These are phyloP conservation scores for Casuarius casuarius DNA, from an alignment of 2,113 vertebrate genomes.

Conservation along the genomic window DNA sequence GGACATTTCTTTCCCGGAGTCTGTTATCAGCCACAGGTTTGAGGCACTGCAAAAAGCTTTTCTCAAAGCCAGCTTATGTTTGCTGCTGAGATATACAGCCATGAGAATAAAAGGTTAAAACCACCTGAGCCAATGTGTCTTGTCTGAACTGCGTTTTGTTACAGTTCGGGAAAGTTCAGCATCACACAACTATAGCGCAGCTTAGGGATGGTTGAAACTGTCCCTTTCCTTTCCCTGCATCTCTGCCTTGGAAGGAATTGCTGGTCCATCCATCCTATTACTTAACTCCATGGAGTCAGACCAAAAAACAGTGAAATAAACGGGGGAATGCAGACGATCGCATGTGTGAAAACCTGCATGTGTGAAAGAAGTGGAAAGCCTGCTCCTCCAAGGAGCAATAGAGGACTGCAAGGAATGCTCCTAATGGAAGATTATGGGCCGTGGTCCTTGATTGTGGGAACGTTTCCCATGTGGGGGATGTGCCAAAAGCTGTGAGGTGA, in stretches of 20 bases:
- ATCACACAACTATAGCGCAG: not conserved
- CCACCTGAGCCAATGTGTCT: not conserved
- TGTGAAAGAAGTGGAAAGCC: not conserved
- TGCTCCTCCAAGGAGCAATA: not conserved
- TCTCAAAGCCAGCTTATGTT: not conserved
- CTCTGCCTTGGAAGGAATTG: not conserved
- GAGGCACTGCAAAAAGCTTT: not conserved
- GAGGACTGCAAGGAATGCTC: not conserved
- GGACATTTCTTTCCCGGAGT: not conserved
- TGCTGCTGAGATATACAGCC: not conserved
- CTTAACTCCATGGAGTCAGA: not conserved
- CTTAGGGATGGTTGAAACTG: not conserved
- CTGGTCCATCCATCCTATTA: not conserved
- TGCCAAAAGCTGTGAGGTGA: slow-evolving; percentile 15
- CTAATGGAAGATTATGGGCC: not conserved
- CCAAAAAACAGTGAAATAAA: not conserved
- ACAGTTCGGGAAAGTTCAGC: not conserved
- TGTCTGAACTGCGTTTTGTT: not conserved
- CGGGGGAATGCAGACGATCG: not conserved
- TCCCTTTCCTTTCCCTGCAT: not conserved
- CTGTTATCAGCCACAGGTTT: too few species aligned
- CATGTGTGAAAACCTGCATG: not conserved
- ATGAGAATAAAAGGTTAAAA: not conserved
- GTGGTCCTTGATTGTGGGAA: not conserved
- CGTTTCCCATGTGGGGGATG: not conserved